Conservation (phyloP, 2,113 vertebrate species). For the Turnix velox region DNA sequence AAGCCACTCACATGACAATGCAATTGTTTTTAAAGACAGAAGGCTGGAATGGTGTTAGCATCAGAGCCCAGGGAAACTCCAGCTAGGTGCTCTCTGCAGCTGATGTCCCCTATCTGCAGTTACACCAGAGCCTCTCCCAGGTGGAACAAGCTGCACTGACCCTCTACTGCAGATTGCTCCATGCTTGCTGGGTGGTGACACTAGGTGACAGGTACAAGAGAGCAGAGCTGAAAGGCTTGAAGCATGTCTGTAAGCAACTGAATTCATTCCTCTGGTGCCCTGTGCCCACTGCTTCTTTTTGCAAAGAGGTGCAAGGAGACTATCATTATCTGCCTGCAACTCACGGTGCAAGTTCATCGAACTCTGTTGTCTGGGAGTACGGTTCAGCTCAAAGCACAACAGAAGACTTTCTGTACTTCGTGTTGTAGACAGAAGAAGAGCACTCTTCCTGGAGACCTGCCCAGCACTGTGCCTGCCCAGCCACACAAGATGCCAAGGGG, state of each 20-base stretch:
- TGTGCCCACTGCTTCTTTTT: not conserved
- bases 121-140: not conserved
- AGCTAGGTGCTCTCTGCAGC: not conserved
- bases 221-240: not conserved
- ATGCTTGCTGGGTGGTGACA: rapidly evolving
- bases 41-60: not conserved
- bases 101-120: not conserved
- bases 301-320: not conserved
- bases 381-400: not conserved
- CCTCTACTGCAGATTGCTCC: not conserved
- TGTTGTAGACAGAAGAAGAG: not conserved
- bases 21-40: not conserved
- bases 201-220: not conserved
- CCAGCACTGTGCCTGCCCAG: rapidly evolving
- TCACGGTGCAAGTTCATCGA: rapidly evolving
- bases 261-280: not conserved
- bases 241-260: not conserved
- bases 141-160: not conserved
- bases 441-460: not conserved
- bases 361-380: not conserved
- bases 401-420: not conserved
- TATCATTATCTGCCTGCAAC: not conserved
- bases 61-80: too few relatives aligned
- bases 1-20: rapidly evolving
- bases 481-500: rapidly evolving